Base-by-base conservation (phyloP, 37 sponge, comb jelly and placozoan genomes). In the Ianthella basta region DNA sequence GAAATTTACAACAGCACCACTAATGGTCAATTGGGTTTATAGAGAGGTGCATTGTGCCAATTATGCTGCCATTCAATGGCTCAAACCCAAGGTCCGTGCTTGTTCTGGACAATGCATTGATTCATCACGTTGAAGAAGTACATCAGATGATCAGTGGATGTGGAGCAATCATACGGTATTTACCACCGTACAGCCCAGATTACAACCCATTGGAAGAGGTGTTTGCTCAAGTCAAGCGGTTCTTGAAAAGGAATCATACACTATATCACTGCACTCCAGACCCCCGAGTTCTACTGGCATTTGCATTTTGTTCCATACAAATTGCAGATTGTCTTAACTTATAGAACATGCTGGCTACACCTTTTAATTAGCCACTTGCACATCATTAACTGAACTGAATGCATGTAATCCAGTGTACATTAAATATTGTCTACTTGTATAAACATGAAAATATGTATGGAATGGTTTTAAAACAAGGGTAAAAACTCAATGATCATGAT, bases 281-380 rank as follows among this genome's bases (percentile, higher is more conserved):
- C 1, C 80, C 82, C 36, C 66, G 87, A 29, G 59, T 81, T 5
- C 57, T 87, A 27, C 72, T 87, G 18, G 32, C 82, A 36, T 68
- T 69, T 60, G 87, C 82, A 16, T 87, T 87, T 80, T 20, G 72
- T 18, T 59, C 41, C 35, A 82, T 87, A 30, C 39, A 59, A 2
- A 3, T 44, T 33, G 82, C 39, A 53, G 87, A 87, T 60, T 87
- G 87, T 67, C 0, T 54, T 35, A 32, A 39, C 8, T 87, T 41
- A 80, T 80, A 54, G n/a, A 27, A 34, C 82, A 87, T 53, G 25
- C 72, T 80, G 87, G 50, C 8, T 44, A 44, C 50, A 44, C 50
- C 50, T 44, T 44, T 44, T 44, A 44, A 44, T 44, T 8, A 44
- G 6, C 50, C 8, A 8, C 3, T 44, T 10, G 8, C 8, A 8